A percentile compares a stretch with the other conserved stretches of the same genome.
These are phyloP conservation scores for Stictocephala bisonia DNA, from an alignment of 2,888 invertebrate genomes.

Conservation along the genomic window DNA sequence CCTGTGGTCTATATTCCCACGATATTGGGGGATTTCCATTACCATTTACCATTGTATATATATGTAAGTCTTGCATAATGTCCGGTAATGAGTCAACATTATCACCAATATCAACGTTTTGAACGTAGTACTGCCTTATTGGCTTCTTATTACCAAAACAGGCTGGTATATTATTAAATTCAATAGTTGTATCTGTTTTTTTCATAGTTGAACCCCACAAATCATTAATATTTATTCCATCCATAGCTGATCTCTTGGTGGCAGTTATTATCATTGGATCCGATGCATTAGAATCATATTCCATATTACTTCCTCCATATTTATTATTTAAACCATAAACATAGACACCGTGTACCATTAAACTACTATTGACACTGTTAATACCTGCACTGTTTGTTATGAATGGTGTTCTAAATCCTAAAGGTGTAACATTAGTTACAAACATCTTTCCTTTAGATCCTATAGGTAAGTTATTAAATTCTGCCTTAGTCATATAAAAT, in stretches of 20 bases:
- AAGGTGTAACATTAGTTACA: neutral
- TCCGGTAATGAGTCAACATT: neutral
- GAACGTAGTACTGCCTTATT: neutral
- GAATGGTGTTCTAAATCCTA: slow-evolving; percentile 15
- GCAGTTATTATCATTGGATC: slow-evolving; percentile 1
- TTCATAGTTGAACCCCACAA: neutral
- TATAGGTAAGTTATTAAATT: slow-evolving; percentile 9
- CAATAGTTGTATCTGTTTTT: neutral
- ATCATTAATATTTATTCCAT: neutral
- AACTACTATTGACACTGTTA: neutral
- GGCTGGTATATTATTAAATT: neutral
- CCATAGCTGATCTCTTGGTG: neutral
- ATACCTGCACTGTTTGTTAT: slow-evolving; percentile 7
- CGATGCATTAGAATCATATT: neutral
- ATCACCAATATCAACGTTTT: neutral
- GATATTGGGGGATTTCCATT: neutral
- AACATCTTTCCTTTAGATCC: neutral
- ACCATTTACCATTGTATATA: slow-evolving; percentile 9
- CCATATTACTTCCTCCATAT: neutral
- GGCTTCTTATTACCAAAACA: slow-evolving; percentile 16
- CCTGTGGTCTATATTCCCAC: slow-evolving; percentile 19
- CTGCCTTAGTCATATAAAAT: slow-evolving; percentile 4
- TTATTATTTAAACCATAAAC: slow-evolving; percentile 18
- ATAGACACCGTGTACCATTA: neutral
- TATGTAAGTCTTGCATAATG: slow-evolving; percentile 1